Evolutionary conservation across 2,797 vertebrate genomes (phyloP).

Genomic region (Podargus strigoides): DNA sequence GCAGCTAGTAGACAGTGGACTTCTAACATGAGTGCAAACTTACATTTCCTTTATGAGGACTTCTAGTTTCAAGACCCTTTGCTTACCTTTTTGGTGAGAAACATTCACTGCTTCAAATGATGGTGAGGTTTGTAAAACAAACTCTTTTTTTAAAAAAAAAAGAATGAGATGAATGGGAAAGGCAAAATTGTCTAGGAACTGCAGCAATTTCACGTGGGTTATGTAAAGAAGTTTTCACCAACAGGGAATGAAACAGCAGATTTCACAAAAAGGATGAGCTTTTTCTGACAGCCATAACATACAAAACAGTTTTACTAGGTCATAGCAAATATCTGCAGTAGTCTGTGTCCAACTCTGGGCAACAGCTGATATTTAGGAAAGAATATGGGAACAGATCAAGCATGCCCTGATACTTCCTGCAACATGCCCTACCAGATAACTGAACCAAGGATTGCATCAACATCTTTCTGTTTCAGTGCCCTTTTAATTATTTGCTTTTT

Average conservation of each 20-base stretch:
- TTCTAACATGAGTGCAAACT: too few species aligned
- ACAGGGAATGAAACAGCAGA: not conserved
- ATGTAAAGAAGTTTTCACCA: not conserved
- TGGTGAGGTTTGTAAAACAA: too few species aligned
- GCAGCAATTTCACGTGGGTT: not conserved
- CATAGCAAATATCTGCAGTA: not conserved
- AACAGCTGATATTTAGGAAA: not conserved
- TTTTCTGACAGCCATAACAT: not conserved
- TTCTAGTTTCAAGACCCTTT: too few species aligned
- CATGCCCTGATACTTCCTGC: not conserved
- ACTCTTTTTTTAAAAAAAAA: too few species aligned
- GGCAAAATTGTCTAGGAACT: not conserved
- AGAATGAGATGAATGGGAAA: not conserved
- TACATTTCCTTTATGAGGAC: too few species aligned
- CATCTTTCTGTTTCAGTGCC: not conserved
- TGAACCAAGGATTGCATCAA: not conserved
- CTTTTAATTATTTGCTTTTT: slow-evolving; percentile 23
- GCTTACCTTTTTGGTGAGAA: too few species aligned
- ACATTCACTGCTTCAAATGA: too few species aligned
- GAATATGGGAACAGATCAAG: not conserved
- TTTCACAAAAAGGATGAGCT: not conserved
- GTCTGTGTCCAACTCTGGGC: not conserved
- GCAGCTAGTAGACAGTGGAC: too few species aligned
- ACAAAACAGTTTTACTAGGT: not conserved
- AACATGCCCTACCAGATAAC: not conserved